These are phyloP conservation scores for Neolamprologus toae DNA, from an alignment of 2,113 vertebrate genomes.

Conservation along the genomic window DNA sequence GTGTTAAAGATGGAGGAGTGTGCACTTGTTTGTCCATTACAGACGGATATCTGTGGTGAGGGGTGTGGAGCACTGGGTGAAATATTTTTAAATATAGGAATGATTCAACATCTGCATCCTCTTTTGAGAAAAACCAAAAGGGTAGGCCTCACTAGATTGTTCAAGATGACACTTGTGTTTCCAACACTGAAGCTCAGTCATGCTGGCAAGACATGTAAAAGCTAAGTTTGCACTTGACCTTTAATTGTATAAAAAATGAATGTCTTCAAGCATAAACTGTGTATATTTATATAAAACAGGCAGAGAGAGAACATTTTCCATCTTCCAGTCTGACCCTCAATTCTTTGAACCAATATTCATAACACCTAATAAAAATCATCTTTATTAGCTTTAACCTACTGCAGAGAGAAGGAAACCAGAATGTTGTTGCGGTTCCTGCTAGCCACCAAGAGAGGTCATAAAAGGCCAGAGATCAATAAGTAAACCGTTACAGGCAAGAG, in stretches of 20 bases:
- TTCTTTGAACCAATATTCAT: background rate
- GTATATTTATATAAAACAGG: background rate
- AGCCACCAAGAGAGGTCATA: background rate
- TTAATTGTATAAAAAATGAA: background rate
- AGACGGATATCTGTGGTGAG: background rate
- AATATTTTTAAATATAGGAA: background rate
- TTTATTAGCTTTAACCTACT: background rate
- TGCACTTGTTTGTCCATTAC: background rate
- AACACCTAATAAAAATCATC: background rate
- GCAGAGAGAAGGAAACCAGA: background rate
- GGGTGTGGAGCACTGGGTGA: background rate
- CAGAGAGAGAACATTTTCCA: background rate
- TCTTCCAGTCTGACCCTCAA: background rate
- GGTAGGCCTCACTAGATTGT: background rate
- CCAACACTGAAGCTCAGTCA: background rate
- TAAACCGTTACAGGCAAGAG: background rate
- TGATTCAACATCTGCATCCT: background rate
- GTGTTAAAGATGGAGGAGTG: background rate
- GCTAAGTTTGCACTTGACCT: background rate
- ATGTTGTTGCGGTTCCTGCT: background rate
- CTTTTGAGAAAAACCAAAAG: background rate
- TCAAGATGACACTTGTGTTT: background rate
- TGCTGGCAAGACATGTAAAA: background rate
- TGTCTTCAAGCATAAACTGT: background rate
- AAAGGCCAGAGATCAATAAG: constrained; percentile 23